Evolutionary conservation across 2,888 invertebrate genomes (phyloP).

Genomic region (Octonoba sinensis): DNA sequence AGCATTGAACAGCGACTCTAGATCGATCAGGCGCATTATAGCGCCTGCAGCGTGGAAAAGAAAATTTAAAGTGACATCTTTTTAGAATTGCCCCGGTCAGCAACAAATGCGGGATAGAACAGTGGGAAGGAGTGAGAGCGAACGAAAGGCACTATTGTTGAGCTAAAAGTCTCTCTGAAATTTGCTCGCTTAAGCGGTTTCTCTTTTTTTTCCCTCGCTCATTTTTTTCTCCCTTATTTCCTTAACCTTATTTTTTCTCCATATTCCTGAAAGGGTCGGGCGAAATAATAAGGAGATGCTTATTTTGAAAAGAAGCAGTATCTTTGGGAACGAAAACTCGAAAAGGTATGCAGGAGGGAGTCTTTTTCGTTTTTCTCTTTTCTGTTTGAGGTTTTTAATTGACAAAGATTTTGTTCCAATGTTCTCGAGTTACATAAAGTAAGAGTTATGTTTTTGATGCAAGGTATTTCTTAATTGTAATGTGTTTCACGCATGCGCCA

Average conservation of each 20-base stretch:
- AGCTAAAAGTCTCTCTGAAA: conserved; percentile 44
- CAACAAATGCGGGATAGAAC: conserved; percentile 40
- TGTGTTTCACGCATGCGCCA: no score
- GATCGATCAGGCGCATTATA: conserved; percentile 32
- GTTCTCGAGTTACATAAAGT: background rate
- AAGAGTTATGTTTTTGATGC: background rate
- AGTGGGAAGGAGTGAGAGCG: conserved; percentile 10
- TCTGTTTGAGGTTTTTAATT: background rate
- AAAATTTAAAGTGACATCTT: conserved; percentile 61
- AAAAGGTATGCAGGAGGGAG: no score
- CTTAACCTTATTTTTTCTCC: conserved; percentile 30
- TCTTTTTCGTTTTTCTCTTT: conserved; percentile 2
- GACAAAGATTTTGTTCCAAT: background rate
- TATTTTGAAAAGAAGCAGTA: conserved; percentile 13
- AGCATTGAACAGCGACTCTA: background rate
- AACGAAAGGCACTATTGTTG: conserved; percentile 46
- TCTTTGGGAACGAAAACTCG: no score
- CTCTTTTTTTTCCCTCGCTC: conserved; percentile 18
- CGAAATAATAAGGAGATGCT: conserved; percentile 29
- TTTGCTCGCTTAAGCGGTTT: conserved; percentile 58
- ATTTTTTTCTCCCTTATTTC: conserved; percentile 10
- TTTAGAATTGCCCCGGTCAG: conserved; percentile 55
- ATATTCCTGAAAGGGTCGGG: conserved; percentile 20
- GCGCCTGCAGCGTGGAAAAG: conserved; percentile 6
- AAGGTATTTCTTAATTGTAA: no score